A percentile compares a stretch with the other conserved stretches of the same genome.
Evolutionary conservation across 2,797 vertebrate genomes (phyloP).

Genomic region (Pseudopleuronectes americanus): DNA sequence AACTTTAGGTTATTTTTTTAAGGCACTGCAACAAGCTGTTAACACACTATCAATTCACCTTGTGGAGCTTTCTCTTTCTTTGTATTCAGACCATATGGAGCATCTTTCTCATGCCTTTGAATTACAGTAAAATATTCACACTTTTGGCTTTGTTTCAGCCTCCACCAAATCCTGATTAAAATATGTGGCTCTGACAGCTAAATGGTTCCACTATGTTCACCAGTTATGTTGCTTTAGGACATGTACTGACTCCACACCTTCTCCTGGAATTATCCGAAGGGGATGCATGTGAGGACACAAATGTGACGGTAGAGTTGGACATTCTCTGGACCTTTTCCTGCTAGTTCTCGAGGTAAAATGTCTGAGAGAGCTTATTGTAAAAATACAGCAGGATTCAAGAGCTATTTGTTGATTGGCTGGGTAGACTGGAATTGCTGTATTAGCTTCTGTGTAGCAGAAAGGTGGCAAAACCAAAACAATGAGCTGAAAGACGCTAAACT

Average conservation of each 20-base stretch:
- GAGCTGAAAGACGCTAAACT: neutral
- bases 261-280: no score
- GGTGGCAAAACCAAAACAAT: neutral
- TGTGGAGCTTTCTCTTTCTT: neutral
- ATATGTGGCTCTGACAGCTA: neutral
- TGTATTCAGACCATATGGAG: neutral
- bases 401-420: no score
- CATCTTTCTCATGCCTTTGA: neutral
- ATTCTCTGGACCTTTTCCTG: no score
- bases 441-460: no score
- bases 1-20: neutral
- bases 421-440: no score
- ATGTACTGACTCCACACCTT: no score
- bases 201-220: neutral
- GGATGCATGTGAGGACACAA: no score
- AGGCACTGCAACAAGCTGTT: slow-evolving; percentile 5
- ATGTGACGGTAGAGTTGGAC: no score
- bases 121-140: neutral
- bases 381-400: no score
- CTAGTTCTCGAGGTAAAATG: no score
- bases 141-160: neutral
- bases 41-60: neutral
- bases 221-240: no score
- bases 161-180: neutral
- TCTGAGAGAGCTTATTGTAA: no score